These are phyloP conservation scores for Phylloscopus collybita DNA, from an alignment of 2,797 vertebrate species.

Conservation along the genomic window DNA sequence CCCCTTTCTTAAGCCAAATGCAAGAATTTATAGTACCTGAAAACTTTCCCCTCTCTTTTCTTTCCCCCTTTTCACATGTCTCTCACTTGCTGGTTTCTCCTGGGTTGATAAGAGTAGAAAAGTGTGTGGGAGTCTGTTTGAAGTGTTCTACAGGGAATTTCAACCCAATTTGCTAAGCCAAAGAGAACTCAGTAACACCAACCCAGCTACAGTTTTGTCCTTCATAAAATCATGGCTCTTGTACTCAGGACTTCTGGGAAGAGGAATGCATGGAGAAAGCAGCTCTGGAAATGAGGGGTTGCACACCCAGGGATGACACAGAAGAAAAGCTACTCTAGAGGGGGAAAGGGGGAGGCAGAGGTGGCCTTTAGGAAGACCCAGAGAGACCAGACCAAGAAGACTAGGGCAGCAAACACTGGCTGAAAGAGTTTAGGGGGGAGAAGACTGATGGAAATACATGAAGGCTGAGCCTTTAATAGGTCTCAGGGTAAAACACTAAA, in stretches of 20 bases:
- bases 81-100: neutral
- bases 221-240: neutral
- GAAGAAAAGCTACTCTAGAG: neutral
- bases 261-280: neutral
- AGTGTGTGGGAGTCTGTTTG: neutral
- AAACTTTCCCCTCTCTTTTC: accelerated
- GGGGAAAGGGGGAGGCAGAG: neutral
- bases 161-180: neutral
- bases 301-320: neutral
- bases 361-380: neutral
- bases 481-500: neutral
- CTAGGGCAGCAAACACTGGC: neutral
- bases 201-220: neutral
- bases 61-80: neutral
- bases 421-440: neutral
- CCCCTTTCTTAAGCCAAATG: neutral
- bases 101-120: neutral
- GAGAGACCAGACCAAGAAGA: neutral
- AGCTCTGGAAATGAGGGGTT: neutral
- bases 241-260: neutral
- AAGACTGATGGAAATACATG: neutral
- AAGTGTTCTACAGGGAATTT: neutral
- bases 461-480: neutral
- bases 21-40: neutral
- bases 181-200: neutral